A percentile compares a stretch with the other conserved stretches of the same genome.
phyloP scores from a whole-genome alignment of 2,888 invertebrate species.

The Drosophila peninsularis region DNA sequence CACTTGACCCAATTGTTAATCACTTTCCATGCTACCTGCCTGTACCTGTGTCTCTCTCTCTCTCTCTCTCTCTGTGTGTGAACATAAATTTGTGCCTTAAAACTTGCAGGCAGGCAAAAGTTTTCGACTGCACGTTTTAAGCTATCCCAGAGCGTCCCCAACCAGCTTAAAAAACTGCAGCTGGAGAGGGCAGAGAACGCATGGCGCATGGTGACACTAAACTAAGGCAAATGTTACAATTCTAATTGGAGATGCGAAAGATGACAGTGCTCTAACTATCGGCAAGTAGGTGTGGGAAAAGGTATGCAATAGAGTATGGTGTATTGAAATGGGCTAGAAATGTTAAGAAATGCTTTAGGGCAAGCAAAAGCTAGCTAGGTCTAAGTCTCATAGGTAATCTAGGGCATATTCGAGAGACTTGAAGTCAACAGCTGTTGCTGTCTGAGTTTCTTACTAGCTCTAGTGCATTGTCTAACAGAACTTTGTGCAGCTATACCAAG shows the following conservation, averaged over 20 bases:
- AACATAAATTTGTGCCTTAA: constrained; percentile 74
- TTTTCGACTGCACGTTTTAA: constrained; percentile 73
- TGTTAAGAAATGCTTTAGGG: too few relatives aligned
- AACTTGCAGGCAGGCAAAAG: constrained; percentile 67
- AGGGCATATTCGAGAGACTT: too few relatives aligned
- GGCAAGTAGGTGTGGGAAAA: background rate
- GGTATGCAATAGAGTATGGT: too few relatives aligned
- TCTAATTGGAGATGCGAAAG: constrained; percentile 36
- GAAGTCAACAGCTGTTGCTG: too few relatives aligned
- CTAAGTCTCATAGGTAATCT: too few relatives aligned
- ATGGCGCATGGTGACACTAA: constrained; percentile 29
- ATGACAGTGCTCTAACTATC: constrained; percentile 9
- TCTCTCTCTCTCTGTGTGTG: background rate
- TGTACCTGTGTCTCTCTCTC: constrained; percentile 1
- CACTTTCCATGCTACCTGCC: constrained; percentile 54
- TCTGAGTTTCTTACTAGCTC: too few relatives aligned
- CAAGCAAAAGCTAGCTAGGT: too few relatives aligned
- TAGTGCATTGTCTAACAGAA: too few relatives aligned
- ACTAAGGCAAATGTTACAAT: constrained; percentile 38
- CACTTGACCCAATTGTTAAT: constrained; percentile 82
- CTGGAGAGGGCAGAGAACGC: constrained; percentile 24
- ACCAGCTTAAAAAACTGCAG: constrained; percentile 55
- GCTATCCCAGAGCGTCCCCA: constrained; percentile 51
- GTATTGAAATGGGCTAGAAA: too few relatives aligned
- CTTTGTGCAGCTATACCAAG: too few relatives aligned